A percentile compares a stretch with the other conserved stretches of the same genome.
Evolutionary conservation across 2,113 vertebrate genomes (phyloP).

Genomic region (Etia nguti): DNA sequence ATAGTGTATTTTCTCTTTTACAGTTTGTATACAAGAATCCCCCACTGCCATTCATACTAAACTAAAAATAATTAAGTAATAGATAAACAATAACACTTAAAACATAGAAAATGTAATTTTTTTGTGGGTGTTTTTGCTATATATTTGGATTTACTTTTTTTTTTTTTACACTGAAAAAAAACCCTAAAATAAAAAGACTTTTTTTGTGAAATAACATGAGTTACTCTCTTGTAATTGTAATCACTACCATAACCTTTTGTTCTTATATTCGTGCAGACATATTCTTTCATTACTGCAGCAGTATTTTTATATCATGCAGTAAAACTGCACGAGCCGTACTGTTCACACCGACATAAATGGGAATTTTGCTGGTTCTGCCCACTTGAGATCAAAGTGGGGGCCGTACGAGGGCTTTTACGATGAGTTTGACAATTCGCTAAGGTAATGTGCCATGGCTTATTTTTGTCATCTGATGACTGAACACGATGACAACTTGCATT

Average conservation of each 20-base stretch:
- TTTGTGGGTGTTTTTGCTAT: neutral
- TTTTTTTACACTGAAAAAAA: too few relatives aligned
- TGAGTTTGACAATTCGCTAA: neutral
- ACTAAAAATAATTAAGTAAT: neutral
- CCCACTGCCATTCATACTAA: neutral
- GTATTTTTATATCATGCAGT: neutral
- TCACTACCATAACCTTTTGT: neutral
- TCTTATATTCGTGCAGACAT: neutral
- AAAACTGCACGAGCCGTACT: rapidly evolving
- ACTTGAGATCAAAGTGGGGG: neutral
- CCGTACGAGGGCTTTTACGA: rapidly evolving
- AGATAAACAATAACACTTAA: neutral
- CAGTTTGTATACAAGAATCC: neutral
- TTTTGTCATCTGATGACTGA: neutral
- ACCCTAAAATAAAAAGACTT: too few relatives aligned
- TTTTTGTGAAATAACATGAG: rapidly evolving
- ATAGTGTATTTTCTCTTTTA: neutral
- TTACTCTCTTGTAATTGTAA: rapidly evolving
- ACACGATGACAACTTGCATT: rapidly evolving
- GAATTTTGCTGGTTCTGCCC: rapidly evolving
- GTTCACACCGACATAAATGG: neutral
- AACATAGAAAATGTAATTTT: neutral
- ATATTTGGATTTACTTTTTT: too few relatives aligned
- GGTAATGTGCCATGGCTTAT: neutral
- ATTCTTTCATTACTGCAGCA: rapidly evolving